phyloP scores from a whole-genome alignment of 2,888 invertebrate genomes.

The Meghimatium bilineatum region DNA sequence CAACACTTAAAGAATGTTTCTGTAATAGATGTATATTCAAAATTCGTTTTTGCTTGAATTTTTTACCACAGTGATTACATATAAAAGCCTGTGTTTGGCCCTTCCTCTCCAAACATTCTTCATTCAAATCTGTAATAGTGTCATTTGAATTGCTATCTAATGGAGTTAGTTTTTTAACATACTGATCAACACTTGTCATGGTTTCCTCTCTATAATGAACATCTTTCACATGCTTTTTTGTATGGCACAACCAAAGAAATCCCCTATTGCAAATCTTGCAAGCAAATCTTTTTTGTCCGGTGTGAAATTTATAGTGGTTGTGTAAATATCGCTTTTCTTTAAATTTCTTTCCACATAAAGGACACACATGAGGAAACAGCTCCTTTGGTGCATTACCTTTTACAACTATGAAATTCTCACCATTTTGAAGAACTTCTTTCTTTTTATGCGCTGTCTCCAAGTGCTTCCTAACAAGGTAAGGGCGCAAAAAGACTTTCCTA shows the following conservation, averaged over 20 bases:
- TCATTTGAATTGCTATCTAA: background rate
- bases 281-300: constrained; percentile 14
- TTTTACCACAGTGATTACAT: background rate
- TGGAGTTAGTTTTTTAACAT: constrained; percentile 4
- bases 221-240: constrained; percentile 11
- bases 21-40: constrained; percentile 8
- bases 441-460: constrained; percentile 4
- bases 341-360: constrained; percentile 11
- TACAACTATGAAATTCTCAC: background rate
- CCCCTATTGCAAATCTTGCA: constrained; percentile 12
- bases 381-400: constrained; percentile 1
- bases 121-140: background rate
- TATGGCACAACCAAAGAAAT: constrained; percentile 14
- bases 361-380: background rate
- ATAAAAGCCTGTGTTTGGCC: background rate
- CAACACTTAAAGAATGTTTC: constrained; percentile 6
- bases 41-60: background rate
- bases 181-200: background rate
- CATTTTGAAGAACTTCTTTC: constrained; percentile 2
- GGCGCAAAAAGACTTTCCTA: background rate
- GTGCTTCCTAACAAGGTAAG: background rate
- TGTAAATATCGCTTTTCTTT: constrained; percentile 21
- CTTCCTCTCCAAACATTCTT: background rate
- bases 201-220: constrained; percentile 1
- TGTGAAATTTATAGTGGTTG: constrained; percentile 19